Evolutionary conservation across 2,113 vertebrate species (phyloP).

Genomic region (Mus spicilegus): DNA sequence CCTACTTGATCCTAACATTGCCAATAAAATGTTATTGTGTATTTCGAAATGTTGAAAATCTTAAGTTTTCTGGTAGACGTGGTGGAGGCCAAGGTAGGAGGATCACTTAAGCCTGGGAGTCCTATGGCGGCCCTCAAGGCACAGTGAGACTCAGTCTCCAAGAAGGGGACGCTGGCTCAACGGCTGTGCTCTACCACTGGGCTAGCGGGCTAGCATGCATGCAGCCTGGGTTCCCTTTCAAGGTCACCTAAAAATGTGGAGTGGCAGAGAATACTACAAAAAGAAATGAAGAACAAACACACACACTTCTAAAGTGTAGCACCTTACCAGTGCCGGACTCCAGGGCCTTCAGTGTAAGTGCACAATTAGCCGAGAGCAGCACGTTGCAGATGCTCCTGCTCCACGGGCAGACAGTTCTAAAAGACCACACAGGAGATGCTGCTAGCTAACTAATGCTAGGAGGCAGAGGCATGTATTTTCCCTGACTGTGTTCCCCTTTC

Average conservation of each 20-base stretch:
- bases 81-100: not conserved
- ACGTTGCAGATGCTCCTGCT: not conserved
- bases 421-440: not conserved
- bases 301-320: not conserved
- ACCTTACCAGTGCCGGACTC: not conserved
- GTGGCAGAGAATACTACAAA: conserved; percentile 5
- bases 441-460: not conserved
- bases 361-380: not conserved
- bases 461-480: not conserved
- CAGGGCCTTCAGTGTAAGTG: not conserved
- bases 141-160: not conserved
- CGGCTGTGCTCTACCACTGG: not conserved
- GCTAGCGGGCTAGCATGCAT: not conserved
- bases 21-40: not conserved
- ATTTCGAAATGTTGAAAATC: conserved; percentile 22
- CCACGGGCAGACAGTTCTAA: not conserved
- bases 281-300: not conserved
- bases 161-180: not conserved
- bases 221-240: not conserved
- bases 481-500: not conserved
- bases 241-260: not conserved
- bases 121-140: not conserved
- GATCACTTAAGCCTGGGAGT: too few relatives aligned
- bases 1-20: not conserved
- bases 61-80: not conserved